Conservation (phyloP, 1,140 invertebrate genomes). For the Nautilus pompilius region DNA sequence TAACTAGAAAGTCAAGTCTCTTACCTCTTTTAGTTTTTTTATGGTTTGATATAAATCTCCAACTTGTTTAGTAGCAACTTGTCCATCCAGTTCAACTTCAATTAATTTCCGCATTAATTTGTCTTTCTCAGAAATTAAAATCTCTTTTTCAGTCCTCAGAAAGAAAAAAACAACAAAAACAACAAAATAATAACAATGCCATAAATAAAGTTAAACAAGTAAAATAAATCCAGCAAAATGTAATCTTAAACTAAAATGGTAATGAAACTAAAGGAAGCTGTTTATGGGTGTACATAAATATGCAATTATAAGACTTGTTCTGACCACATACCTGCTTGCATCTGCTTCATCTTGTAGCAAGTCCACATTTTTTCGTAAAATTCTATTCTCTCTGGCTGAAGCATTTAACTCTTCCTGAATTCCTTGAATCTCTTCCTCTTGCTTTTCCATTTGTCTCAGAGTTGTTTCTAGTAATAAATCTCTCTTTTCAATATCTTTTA, state of each 20-base stretch:
- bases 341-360: conserved; percentile 33
- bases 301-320: background rate
- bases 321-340: conserved; percentile 32
- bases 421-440: conserved; percentile 39
- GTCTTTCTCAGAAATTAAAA: conserved; percentile 38
- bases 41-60: conserved; percentile 37
- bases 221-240: background rate
- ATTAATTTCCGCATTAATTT: conserved; percentile 53
- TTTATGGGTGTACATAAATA: background rate
- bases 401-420: conserved; percentile 38
- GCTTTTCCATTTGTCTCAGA: conserved; percentile 33
- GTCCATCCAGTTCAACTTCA: conserved; percentile 54
- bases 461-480: conserved; percentile 44
- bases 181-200: background rate
- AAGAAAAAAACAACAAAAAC: conserved; percentile 5
- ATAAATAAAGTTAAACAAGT: background rate
- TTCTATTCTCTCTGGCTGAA: conserved; percentile 40
- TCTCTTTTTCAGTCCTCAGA: conserved; percentile 26
- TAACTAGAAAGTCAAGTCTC: too few relatives aligned
- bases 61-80: conserved; percentile 45
- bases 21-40: conserved; percentile 34
- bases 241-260: background rate
- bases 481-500: conserved; percentile 41
- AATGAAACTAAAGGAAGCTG: background rate
- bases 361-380: conserved; percentile 43